Evolutionary conservation across 1,140 invertebrate species (phyloP).

Genomic region (Drosophila pachea): DNA sequence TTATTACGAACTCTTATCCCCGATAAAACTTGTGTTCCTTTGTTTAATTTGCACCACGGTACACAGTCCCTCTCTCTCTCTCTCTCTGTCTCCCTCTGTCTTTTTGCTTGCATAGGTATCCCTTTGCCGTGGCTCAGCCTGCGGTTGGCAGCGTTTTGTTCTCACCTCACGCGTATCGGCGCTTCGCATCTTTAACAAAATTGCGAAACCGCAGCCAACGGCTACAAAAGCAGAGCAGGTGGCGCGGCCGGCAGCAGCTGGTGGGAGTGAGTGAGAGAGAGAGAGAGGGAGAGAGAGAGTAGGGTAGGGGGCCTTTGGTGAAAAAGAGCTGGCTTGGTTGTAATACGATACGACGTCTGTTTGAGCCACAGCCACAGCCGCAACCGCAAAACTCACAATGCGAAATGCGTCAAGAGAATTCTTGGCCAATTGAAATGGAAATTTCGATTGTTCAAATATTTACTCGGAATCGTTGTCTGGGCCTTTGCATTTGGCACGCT

Average conservation of each 20-base stretch:
- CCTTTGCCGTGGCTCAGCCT: slow-evolving; percentile 15
- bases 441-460: slow-evolving; percentile 61
- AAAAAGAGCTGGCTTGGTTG: slow-evolving; percentile 1
- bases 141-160: slow-evolving; percentile 63
- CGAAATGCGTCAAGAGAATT: slow-evolving; percentile 9
- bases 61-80: not conserved
- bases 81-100: not conserved
- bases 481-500: slow-evolving; percentile 41
- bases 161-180: slow-evolving; percentile 63
- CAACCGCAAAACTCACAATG: slow-evolving; percentile 45
- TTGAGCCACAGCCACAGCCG: slow-evolving; percentile 45
- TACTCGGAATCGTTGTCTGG: slow-evolving; percentile 37
- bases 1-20: not conserved
- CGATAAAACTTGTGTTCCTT: not conserved
- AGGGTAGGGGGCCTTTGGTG: slow-evolving; percentile 8
- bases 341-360: slow-evolving; percentile 59
- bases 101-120: not conserved
- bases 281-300: not conserved
- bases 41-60: slow-evolving; percentile 9
- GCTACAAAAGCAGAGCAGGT: slow-evolving; percentile 21
- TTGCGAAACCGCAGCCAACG: slow-evolving; percentile 67
- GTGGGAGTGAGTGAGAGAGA: not conserved
- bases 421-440: slow-evolving; percentile 33
- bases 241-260: not conserved
- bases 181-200: slow-evolving; percentile 74